Conservation (phyloP, 2,888 invertebrate species). For the Tetropium fuscum region DNA sequence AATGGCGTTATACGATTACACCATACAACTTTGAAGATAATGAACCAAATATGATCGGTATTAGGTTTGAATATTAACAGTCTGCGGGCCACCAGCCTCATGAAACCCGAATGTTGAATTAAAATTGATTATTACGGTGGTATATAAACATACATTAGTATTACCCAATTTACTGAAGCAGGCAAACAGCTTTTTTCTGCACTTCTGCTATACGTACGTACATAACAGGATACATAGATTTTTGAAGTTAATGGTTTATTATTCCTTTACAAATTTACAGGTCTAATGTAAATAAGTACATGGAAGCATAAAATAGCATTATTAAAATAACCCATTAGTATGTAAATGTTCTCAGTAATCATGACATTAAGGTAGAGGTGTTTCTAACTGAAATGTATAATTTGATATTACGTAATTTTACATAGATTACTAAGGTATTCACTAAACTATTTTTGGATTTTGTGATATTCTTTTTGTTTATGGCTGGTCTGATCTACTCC, state of each 20-base stretch:
- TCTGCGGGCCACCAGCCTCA: conserved; percentile 26
- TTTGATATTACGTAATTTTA: not conserved
- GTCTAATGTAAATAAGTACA: not conserved
- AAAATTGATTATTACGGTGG: conserved; percentile 28
- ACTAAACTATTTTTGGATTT: too few relatives aligned
- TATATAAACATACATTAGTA: conserved; percentile 13
- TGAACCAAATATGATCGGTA: too few relatives aligned
- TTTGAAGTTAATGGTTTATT: too few relatives aligned
- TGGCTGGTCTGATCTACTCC: too few relatives aligned
- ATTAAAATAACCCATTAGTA: conserved; percentile 8
- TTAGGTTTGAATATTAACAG: not conserved
- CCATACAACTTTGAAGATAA: not conserved
- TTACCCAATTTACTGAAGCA: conserved; percentile 21
- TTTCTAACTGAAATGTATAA: not conserved
- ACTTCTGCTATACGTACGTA: conserved; percentile 6
- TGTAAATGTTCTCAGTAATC: conserved; percentile 9
- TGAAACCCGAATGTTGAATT: conserved; percentile 22
- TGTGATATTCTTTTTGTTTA: too few relatives aligned
- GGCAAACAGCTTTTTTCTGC: conserved; percentile 15
- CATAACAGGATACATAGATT: too few relatives aligned
- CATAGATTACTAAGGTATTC: not conserved
- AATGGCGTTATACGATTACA: too few relatives aligned
- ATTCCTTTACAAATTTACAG: not conserved
- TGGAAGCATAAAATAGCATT: conserved; percentile 6
- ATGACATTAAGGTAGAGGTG: conserved; percentile 9